Evolutionary conservation across 2,888 invertebrate genomes (phyloP), one percentile per base, ranked within the genome.

Genomic region (Chrysodeixis includens): DNA sequence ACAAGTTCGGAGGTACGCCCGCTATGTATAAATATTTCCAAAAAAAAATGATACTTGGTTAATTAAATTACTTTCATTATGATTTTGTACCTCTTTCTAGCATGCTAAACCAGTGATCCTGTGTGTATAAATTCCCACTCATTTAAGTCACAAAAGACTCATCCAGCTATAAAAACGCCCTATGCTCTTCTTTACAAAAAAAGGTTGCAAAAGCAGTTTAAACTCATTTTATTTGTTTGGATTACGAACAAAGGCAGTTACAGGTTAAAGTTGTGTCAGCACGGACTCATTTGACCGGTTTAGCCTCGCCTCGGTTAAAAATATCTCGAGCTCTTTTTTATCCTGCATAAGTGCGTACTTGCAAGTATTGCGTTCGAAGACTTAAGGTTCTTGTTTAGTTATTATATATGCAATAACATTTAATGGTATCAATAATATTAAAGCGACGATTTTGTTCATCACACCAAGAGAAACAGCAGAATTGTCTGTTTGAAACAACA

Each of bases 221-320:
- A 26, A 52, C 12, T 14, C 10, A 26, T 26, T 26, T 52, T 14
- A 22, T 52, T n/a, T 52, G 22, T 22, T 40, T 40, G 12, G 14
- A 26, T 22, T 53, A 46, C 10, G 18, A 46, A 61, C 30, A 59
- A 56, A 59, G 65, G 72, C 64, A 46, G 54, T 56, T 72, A 58
- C 35, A 22, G 10, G 35, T 71, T 70, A 54, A 62, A 70, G 69
- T 70, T 60, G 71, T 51, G 46, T 52, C 61, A 71, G 72, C 73
- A 66, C 71, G 69, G 72, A 66, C 63, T 22, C 56, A 66, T 30
- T 18, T 26, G 78, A 79, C 79, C 78, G 70, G 79, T 80, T 63
- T 26, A 20, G n/a, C 35, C 64, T 20, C 35, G 58, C 56, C 63
- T 66, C 63, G 75, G 58, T 61, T 78, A 78, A 80, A 80, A 79